phyloP scores from a whole-genome alignment of 2,113 vertebrate species.

The Heteronetta atricapilla region DNA sequence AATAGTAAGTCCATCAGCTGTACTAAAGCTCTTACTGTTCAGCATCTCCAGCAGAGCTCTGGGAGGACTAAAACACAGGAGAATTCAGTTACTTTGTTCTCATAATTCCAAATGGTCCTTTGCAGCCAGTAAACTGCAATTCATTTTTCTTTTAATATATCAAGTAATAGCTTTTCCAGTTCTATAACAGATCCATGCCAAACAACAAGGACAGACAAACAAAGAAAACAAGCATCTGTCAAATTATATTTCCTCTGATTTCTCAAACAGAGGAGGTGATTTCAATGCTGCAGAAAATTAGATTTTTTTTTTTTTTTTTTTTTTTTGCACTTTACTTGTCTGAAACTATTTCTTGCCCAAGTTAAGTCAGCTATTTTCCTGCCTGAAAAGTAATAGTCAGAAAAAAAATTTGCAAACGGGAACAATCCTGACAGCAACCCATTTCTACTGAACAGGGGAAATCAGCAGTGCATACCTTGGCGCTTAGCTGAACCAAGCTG shows the following conservation, averaged over 20 bases:
- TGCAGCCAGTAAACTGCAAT: neutral
- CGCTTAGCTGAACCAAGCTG: conserved; percentile 44
- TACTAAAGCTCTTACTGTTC: neutral
- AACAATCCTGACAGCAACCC: neutral
- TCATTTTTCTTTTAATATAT: neutral
- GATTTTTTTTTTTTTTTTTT: neutral
- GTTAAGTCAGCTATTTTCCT: neutral
- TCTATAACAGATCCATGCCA: neutral
- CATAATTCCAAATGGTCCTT: neutral
- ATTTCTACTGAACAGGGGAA: neutral
- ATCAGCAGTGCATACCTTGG: conserved; percentile 45
- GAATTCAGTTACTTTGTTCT: neutral
- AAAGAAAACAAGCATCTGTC: neutral
- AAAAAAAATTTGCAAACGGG: neutral
- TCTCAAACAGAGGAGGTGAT: neutral
- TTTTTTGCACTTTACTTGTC: neutral
- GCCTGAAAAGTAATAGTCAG: neutral
- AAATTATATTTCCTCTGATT: neutral
- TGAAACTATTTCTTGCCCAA: neutral
- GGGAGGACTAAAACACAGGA: neutral
- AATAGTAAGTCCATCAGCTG: neutral
- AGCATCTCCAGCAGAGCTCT: neutral
- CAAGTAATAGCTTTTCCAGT: neutral
- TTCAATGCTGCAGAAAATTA: neutral
- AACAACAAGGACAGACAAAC: neutral